Evolutionary conservation across 2,797 vertebrate species (phyloP).

Genomic region (Vireo griseus): DNA sequence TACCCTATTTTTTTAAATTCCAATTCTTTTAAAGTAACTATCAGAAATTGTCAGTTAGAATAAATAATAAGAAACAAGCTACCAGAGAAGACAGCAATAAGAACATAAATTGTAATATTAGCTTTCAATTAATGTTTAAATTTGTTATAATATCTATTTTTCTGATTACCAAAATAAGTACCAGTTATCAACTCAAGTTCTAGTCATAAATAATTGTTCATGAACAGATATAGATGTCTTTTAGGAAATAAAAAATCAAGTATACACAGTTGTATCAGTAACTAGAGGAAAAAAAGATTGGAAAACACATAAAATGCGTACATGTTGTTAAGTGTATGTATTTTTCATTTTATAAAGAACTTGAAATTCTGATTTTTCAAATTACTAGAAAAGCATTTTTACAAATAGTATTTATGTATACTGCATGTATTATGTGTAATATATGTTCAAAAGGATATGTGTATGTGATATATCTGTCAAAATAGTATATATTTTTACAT

Average conservation of each 20-base stretch:
- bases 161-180: not conserved
- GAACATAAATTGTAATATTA: not conserved
- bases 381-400: not conserved
- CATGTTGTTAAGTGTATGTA: rapidly evolving
- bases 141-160: not conserved
- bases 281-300: not conserved
- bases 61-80: not conserved
- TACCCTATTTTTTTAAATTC: not conserved
- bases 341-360: not conserved
- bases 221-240: rapidly evolving
- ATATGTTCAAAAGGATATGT: not conserved
- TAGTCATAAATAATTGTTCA: not conserved
- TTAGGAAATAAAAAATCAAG: not conserved
- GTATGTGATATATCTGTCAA: not conserved
- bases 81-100: not conserved
- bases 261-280: not conserved
- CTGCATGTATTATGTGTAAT: not conserved
- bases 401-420: not conserved
- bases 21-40: not conserved
- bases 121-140: not conserved
- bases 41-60: not conserved
- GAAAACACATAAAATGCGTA: not conserved
- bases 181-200: not conserved
- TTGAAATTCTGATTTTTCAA: not conserved
- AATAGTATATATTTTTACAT: not conserved